These are phyloP conservation scores for Bostrychus sinensis DNA, from an alignment of 2,113 vertebrate species.

Conservation along the genomic window DNA sequence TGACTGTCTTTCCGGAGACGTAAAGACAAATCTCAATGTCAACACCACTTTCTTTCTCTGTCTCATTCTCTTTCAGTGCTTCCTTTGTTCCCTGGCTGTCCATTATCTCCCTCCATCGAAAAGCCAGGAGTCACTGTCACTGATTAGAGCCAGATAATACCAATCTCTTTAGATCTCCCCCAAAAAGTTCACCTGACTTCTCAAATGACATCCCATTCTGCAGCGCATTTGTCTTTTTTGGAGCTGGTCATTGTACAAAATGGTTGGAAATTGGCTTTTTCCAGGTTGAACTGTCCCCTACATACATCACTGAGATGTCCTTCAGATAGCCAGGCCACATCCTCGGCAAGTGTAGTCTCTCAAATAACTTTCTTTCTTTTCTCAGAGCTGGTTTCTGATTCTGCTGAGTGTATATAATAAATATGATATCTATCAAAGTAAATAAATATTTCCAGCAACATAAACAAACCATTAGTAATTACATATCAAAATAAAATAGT, in stretches of 20 bases:
- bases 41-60: neutral
- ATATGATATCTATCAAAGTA: too few relatives aligned
- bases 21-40: conserved; percentile 7
- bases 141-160: conserved; percentile 47
- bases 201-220: conserved; percentile 19
- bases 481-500: too few relatives aligned
- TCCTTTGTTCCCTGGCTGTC: neutral
- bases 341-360: conserved; percentile 49
- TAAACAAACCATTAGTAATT: too few relatives aligned
- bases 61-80: neutral
- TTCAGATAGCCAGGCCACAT: conserved; percentile 69
- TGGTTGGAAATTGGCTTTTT: conserved; percentile 61
- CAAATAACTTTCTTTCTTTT: conserved; percentile 71
- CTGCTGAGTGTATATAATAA: neutral
- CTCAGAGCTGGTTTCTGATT: conserved; percentile 40
- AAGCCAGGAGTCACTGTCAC: conserved; percentile 30
- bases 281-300: conserved; percentile 59
- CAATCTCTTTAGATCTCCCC: conserved; percentile 26
- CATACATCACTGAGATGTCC: conserved; percentile 79
- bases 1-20: neutral
- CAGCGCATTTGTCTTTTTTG: conserved; percentile 45
- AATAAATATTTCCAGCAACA: neutral
- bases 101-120: neutral
- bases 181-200: conserved; percentile 28
- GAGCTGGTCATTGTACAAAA: conserved; percentile 54